phyloP scores from a whole-genome alignment of 2,888 invertebrate genomes.

The Orgyia antiqua region DNA sequence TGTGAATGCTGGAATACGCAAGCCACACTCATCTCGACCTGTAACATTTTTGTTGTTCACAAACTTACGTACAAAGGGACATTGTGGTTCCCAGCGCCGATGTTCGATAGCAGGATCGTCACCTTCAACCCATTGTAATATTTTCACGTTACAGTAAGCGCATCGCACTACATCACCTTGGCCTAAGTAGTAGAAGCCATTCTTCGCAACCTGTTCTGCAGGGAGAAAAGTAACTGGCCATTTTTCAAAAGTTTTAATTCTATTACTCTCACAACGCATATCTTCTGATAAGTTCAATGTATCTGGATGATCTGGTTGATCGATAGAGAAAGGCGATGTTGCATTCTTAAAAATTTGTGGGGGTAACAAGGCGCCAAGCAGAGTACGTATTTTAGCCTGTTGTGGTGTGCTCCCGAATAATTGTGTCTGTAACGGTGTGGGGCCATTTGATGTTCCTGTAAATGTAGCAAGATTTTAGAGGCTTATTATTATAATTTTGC shows the following conservation, averaged over 20 bases:
- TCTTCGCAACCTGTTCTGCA: slow-evolving; percentile 82
- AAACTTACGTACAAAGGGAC: slow-evolving; percentile 83
- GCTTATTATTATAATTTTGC: too few relatives aligned
- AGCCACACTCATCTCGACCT: slow-evolving; percentile 62
- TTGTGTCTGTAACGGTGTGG: not conserved
- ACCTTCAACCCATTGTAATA: slow-evolving; percentile 87
- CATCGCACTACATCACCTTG: slow-evolving; percentile 88
- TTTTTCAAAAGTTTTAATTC: slow-evolving; percentile 80
- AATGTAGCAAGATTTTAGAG: too few relatives aligned
- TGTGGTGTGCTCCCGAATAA: not conserved
- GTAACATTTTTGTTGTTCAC: slow-evolving; percentile 31
- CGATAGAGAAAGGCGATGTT: slow-evolving; percentile 41
- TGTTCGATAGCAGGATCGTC: slow-evolving; percentile 91
- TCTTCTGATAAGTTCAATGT: slow-evolving; percentile 24
- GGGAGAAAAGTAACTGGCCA: slow-evolving; percentile 83
- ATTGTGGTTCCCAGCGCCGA: slow-evolving; percentile 87
- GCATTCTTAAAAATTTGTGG: not conserved
- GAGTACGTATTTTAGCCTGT: not conserved
- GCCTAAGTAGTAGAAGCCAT: slow-evolving; percentile 90
- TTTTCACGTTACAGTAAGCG: slow-evolving; percentile 87
- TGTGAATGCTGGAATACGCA: slow-evolving; percentile 35
- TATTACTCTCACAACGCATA: slow-evolving; percentile 79
- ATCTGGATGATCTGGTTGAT: slow-evolving; percentile 65
- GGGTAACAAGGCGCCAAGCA: not conserved
- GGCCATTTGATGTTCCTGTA: not conserved